Evolutionary conservation across 2,797 vertebrate genomes (phyloP).

Genomic region (Neosilurus mollespiculum): DNA sequence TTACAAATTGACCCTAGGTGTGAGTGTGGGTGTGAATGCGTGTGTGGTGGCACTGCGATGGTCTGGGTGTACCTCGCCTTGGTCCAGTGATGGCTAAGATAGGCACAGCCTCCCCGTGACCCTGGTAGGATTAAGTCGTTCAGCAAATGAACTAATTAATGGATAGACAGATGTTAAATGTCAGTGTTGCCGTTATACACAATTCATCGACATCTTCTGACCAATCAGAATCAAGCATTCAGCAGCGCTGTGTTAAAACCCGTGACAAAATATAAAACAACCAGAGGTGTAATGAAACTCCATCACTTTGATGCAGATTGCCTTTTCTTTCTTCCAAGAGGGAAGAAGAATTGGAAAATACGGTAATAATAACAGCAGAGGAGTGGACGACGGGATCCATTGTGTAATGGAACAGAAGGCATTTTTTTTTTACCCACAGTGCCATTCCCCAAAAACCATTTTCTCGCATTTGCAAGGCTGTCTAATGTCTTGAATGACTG

Average conservation of each 20-base stretch:
- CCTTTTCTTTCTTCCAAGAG: constrained; percentile 33
- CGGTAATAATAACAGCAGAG: constrained; percentile 15
- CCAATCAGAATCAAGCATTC: neutral
- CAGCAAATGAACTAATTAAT: too few species aligned
- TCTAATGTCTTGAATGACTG: constrained; percentile 56
- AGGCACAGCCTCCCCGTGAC: too few species aligned
- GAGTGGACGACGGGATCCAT: constrained; percentile 47
- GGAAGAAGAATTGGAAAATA: constrained; percentile 15
- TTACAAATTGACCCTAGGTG: too few species aligned
- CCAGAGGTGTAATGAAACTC: neutral
- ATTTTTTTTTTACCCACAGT: constrained; percentile 42
- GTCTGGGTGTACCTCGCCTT: too few species aligned
- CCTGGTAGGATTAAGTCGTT: too few species aligned
- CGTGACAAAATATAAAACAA: neutral
- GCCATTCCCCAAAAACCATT: constrained; percentile 47
- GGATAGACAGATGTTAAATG: neutral
- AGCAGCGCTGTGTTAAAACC: neutral
- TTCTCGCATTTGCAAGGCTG: constrained; percentile 54
- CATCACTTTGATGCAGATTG: neutral
- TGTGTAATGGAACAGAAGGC: constrained; percentile 43
- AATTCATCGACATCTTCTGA: neutral
- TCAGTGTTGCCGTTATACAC: neutral
- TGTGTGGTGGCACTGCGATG: too few species aligned
- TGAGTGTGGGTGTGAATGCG: too few species aligned
- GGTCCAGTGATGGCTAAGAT: too few species aligned